Evolutionary conservation across 2,113 vertebrate species (phyloP).

Genomic region (Philantomba maxwellii): DNA sequence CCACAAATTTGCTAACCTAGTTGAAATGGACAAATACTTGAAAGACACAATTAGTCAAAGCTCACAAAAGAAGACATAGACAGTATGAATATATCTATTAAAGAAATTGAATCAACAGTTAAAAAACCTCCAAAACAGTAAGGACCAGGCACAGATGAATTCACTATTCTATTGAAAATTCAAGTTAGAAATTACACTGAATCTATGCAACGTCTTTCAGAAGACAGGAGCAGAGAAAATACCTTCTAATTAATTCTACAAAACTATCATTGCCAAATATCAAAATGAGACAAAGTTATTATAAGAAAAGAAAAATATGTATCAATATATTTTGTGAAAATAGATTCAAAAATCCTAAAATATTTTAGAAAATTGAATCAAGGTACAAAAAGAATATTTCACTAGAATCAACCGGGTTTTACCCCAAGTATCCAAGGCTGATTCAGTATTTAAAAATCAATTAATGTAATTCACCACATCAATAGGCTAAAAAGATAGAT

Average conservation of each 20-base stretch:
- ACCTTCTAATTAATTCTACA: not conserved
- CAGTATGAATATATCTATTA: not conserved
- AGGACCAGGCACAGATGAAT: not conserved
- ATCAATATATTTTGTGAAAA: not conserved
- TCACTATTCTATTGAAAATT: not conserved
- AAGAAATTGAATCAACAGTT: not conserved
- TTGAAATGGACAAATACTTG: not conserved
- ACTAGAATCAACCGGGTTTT: not conserved
- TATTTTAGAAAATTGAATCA: not conserved
- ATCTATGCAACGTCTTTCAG: not conserved
- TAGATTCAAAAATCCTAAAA: not conserved
- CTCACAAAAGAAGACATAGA: not conserved
- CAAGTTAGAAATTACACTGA: not conserved
- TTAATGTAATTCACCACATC: not conserved
- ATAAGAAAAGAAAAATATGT: not conserved
- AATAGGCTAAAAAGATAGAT: not conserved
- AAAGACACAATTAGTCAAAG: not conserved
- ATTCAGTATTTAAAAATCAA: not conserved
- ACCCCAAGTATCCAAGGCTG: not conserved
- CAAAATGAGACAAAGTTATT: not conserved
- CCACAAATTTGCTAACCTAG: not conserved
- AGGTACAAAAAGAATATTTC: not conserved
- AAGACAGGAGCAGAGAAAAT: not conserved
- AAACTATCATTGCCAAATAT: not conserved
- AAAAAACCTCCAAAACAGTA: not conserved